Evolutionary conservation across 2,797 vertebrate genomes (phyloP).

Genomic region (Echeneis naucrates): DNA sequence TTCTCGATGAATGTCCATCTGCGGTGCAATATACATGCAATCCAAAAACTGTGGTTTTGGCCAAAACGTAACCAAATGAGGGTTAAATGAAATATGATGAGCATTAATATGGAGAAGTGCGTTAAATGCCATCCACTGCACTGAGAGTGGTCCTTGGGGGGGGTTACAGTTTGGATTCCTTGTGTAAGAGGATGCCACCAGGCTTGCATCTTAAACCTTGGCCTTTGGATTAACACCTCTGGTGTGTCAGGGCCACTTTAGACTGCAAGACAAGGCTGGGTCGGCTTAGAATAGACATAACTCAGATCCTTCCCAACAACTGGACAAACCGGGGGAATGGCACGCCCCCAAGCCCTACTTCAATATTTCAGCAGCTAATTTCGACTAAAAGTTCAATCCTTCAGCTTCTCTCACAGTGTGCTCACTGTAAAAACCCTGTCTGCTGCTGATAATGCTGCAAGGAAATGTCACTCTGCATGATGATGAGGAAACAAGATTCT

Average conservation of each 20-base stretch:
- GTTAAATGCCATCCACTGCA: neutral
- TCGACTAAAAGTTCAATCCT: neutral
- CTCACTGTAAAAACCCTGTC: neutral
- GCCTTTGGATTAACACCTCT: slow-evolving; percentile 52
- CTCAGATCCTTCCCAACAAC: slow-evolving; percentile 67
- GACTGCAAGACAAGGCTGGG: slow-evolving; percentile 43
- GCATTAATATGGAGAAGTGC: neutral
- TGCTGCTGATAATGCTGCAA: neutral
- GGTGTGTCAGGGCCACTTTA: slow-evolving; percentile 36
- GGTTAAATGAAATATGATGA: neutral
- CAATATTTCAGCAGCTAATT: slow-evolving; percentile 14
- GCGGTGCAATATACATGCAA: neutral
- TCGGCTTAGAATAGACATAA: slow-evolving; percentile 76
- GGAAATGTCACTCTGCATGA: neutral
- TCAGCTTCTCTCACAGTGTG: neutral
- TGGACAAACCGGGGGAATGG: slow-evolving; percentile 47
- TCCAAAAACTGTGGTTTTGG: neutral
- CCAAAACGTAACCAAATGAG: neutral
- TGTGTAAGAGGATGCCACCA: slow-evolving; percentile 38
- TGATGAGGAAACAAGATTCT: neutral
- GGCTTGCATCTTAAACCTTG: slow-evolving; percentile 47
- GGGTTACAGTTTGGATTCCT: slow-evolving; percentile 31
- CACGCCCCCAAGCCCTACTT: slow-evolving; percentile 3
- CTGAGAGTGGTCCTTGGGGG: too few relatives aligned
- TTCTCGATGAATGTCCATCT: neutral